Evolutionary conservation across 2,113 vertebrate genomes (phyloP).

Genomic region (Rousettus leschenaultii): DNA sequence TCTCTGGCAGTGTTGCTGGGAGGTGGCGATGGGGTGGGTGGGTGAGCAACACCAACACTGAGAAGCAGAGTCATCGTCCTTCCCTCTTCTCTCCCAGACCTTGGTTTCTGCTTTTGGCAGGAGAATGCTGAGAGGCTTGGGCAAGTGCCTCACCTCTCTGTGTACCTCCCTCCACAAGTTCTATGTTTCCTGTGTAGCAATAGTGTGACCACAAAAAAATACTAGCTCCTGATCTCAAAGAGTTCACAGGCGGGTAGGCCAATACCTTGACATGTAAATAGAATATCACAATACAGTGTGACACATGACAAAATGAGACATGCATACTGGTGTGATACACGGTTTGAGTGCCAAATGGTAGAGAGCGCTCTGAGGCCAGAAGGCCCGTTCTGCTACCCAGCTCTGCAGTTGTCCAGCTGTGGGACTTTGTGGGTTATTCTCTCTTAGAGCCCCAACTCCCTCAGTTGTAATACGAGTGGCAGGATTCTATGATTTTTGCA

Average conservation of each 20-base stretch:
- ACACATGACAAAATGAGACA: neutral
- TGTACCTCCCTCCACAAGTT: neutral
- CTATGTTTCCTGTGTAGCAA: neutral
- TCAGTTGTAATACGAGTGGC: neutral
- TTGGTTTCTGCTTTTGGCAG: constrained; percentile 15
- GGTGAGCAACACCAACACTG: neutral
- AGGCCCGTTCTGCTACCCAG: neutral
- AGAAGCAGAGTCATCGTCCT: neutral
- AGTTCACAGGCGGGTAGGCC: neutral
- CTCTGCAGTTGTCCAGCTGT: neutral
- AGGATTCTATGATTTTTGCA: neutral
- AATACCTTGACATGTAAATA: neutral
- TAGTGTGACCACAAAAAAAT: neutral
- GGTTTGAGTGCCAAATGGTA: accelerated
- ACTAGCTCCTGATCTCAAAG: neutral
- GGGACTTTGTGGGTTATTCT: neutral
- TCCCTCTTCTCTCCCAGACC: neutral
- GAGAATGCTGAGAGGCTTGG: neutral
- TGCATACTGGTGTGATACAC: accelerated
- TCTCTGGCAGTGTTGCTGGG: neutral
- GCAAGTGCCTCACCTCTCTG: neutral
- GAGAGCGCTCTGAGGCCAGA: neutral
- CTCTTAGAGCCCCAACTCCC: neutral
- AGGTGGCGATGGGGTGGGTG: neutral
- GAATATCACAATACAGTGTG: neutral